A percentile compares a stretch with the other conserved stretches of the same genome.
Conservation (phyloP, 2,888 invertebrate species). For the Patella ulyssiponensis region DNA sequence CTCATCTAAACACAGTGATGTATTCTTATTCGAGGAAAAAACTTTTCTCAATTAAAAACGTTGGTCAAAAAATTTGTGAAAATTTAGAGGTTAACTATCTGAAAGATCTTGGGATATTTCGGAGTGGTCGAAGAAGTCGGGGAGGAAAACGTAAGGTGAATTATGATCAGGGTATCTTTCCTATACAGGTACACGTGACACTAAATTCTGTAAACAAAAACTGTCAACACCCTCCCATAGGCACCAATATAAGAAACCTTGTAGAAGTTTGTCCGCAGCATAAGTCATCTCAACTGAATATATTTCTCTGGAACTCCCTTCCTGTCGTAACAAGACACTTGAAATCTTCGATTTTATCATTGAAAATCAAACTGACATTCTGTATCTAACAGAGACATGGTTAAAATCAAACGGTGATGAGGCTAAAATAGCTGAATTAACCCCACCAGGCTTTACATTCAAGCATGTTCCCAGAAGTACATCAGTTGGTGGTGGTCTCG, state of each 20-base stretch:
- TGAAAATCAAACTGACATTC: constrained; percentile 12
- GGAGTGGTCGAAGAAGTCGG: no score
- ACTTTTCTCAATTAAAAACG: constrained; percentile 5
- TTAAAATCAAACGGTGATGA: constrained; percentile 4
- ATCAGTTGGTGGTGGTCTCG: not conserved
- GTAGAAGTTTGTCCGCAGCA: not conserved
- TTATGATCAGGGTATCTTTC: no score
- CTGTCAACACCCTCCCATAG: no score
- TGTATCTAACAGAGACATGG: constrained; percentile 8
- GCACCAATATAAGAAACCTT: not conserved
- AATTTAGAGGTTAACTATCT: not conserved
- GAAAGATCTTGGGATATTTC: no score
- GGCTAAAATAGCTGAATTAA: not conserved
- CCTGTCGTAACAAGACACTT: constrained; percentile 11
- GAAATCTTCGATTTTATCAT: constrained; percentile 4
- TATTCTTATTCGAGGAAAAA: not conserved
- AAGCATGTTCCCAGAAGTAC: constrained; percentile 5
- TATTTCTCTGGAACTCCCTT: not conserved
- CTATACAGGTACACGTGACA: no score
- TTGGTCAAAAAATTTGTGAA: constrained; percentile 7
- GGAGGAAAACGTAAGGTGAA: no score
- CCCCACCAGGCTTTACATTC: constrained; percentile 4
- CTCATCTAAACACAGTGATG: not conserved
- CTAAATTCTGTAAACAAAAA: no score
- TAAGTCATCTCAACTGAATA: not conserved